phyloP scores from a whole-genome alignment of 2,888 invertebrate genomes.

The Thumatha senex region DNA sequence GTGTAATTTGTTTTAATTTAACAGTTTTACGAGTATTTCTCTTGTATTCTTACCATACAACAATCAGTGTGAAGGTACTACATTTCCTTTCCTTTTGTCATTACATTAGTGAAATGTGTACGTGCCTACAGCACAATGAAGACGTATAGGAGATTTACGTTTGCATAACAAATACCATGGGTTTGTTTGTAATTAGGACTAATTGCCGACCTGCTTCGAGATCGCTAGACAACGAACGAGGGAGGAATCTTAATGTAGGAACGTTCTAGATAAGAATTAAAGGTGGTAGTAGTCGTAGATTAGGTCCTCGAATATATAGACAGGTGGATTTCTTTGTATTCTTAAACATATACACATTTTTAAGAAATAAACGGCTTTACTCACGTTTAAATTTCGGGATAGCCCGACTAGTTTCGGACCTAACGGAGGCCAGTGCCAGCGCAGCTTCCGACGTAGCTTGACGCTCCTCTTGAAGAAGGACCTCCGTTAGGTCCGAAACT shows the following conservation, averaged over 20 bases:
- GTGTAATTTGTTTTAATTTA: neutral
- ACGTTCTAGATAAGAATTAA: constrained; percentile 1
- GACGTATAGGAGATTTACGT: constrained; percentile 58
- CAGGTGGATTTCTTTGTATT: neutral
- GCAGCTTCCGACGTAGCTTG: no score
- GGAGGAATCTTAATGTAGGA: constrained; percentile 25
- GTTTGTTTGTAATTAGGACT: constrained; percentile 65
- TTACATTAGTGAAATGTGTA: constrained; percentile 44
- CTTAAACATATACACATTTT: no score
- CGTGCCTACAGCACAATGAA: constrained; percentile 58
- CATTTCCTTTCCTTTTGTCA: constrained; percentile 12
- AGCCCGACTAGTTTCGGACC: no score
- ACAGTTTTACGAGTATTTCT: neutral
- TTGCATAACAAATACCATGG: constrained; percentile 65
- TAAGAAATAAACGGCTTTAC: no score
- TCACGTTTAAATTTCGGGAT: no score
- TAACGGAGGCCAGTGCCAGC: no score
- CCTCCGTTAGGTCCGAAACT: no score
- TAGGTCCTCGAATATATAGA: neutral
- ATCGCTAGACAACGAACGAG: constrained; percentile 26
- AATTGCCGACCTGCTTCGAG: constrained; percentile 58
- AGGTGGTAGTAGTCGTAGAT: neutral
- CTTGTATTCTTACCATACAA: neutral
- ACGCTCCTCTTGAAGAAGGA: no score
- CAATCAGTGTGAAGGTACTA: constrained; percentile 6